Percentiles rank a stretch among this genome's conserved stretches.
phyloP scores from a whole-genome alignment of 2,888 invertebrate genomes.

The Ormyrus rosae region DNA sequence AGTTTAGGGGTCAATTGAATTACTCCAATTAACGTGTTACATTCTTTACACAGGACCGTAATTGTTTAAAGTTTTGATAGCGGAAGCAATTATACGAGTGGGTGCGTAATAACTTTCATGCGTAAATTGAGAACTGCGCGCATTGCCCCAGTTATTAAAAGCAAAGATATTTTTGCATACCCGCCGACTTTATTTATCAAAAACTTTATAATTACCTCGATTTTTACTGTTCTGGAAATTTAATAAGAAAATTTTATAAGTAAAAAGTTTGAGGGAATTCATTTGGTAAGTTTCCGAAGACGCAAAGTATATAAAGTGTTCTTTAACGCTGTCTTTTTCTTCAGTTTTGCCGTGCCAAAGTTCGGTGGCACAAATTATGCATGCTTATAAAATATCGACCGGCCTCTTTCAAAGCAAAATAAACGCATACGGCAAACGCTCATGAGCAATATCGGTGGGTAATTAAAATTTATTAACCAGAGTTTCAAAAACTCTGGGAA shows the following conservation, averaged over 20 bases:
- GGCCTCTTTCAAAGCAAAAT: no score
- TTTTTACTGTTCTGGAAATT: no score
- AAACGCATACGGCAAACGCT: not conserved
- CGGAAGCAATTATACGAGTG: slow-evolving; percentile 38
- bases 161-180: not conserved
- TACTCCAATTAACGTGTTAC: slow-evolving; percentile 54
- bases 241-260: no score
- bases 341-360: no score
- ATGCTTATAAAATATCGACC: no score
- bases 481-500: not conserved
- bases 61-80: slow-evolving; percentile 42
- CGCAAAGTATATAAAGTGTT: no score
- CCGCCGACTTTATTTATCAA: no score
- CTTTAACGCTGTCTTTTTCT: no score
- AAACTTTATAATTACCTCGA: no score
- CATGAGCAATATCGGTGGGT: slow-evolving; percentile 20
- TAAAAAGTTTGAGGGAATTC: no score
- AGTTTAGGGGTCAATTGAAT: slow-evolving; percentile 47
- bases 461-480: slow-evolving; percentile 37
- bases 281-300: no score
- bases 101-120: slow-evolving; percentile 39
- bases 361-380: no score
- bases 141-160: slow-evolving; percentile 4
- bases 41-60: slow-evolving; percentile 37
- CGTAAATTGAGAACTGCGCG: slow-evolving; percentile 43